Evolutionary conservation across 2,888 invertebrate genomes (phyloP), one percentile per base, ranked within the genome.

Genomic region (Hyposoter dolosus): DNA sequence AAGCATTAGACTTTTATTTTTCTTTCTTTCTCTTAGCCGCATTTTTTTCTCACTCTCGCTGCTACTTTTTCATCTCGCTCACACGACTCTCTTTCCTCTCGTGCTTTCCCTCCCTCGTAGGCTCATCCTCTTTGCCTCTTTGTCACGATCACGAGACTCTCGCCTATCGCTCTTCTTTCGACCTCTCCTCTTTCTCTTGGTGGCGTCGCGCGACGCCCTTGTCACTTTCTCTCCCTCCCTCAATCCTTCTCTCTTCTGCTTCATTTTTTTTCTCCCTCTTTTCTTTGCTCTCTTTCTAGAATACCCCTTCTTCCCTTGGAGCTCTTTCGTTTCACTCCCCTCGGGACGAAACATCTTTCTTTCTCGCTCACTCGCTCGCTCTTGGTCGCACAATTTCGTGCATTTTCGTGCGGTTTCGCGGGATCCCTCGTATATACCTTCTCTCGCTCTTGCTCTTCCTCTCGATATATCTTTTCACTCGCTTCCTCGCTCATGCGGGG

Each of bases 361-460:
- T 84, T 75, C 81, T 87, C 83, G 75, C 75, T 69, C 85, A 60
- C 83, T 47, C 77, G 74, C 75, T 77, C 84, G 86, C 88, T 88
- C 89, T 87, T 87, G 83, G 89, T 89, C 90, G 91, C 89, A 84
- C 83, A 86, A 90, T 92, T 91, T 91, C 91, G 91, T 90, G 88
- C 89, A 89, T 90, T 92, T 92, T 92, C 92, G 92, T 90, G 90
- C 88, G 88, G 89, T 88, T 90, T 89, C 91, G 91, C 87, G 88
- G 89, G 88, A 89, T 89, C 87, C 90, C 88, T 88, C 89, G 85
- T 84, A 88, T 87, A n/a, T n/a, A 45, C 60, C 76, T 78, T 83
- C n/a, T 53, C 68, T 72, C 68, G 77, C 63, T 75, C 76, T 77
- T 32, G 17, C 53, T 56, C 40, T 43, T 28, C 19, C 82, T 78